Conservation (phyloP, 2,113 vertebrate species). For the Mirounga angustirostris region DNA sequence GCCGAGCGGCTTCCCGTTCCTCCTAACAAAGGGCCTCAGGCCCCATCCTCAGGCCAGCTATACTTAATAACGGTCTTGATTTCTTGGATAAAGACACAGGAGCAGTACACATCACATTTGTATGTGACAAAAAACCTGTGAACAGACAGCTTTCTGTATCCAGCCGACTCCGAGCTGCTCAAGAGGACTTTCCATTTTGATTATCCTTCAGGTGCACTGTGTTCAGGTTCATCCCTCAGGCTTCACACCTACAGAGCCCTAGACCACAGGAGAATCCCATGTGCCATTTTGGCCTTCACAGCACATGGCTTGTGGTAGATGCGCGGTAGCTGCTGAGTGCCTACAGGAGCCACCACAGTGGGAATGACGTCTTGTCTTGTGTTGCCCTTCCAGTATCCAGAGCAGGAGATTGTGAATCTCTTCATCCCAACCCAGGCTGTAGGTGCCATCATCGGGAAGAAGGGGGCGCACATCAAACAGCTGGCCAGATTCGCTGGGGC, state of each 20-base stretch:
- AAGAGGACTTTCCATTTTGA: neutral
- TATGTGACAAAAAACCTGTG: neutral
- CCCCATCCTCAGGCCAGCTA: no score
- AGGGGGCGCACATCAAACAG: conserved; percentile 98
- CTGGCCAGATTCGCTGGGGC: conserved; percentile 96
- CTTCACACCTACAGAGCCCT: neutral
- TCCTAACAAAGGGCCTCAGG: neutral
- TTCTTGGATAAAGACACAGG: neutral
- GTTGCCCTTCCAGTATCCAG: conserved; percentile 88
- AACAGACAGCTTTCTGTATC: neutral
- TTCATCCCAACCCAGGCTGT: conserved; percentile 98
- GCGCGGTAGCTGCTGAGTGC: neutral
- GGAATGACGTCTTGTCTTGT: neutral
- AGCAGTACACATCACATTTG: neutral
- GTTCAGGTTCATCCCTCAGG: neutral
- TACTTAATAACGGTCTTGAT: neutral
- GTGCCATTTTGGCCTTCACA: fast-evolving
- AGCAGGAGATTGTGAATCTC: conserved; percentile 97
- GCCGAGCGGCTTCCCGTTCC: neutral
- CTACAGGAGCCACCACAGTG: neutral
- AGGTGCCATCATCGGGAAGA: conserved; percentile 97
- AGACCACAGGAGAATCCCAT: neutral
- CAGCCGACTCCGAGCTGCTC: neutral
- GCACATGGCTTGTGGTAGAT: neutral
- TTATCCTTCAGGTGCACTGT: fast-evolving